phyloP scores from a whole-genome alignment of 2,888 invertebrate genomes.

The Abrostola tripartita region DNA sequence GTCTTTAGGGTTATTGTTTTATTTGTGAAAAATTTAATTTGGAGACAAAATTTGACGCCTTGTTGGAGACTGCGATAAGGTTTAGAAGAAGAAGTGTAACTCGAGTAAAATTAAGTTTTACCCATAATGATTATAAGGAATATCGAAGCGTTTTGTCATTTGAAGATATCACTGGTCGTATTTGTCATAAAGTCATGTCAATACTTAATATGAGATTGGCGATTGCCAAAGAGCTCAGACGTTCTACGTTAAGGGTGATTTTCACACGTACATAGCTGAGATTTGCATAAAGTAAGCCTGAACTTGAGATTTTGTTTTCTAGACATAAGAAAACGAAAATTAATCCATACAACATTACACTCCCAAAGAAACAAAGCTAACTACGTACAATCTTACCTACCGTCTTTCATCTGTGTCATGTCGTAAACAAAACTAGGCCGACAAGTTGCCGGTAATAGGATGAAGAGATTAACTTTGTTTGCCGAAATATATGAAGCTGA shows the following conservation, averaged over 20 bases:
- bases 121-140: too few relatives aligned
- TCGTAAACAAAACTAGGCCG: constrained; percentile 61
- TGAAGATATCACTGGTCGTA: too few relatives aligned
- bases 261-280: too few relatives aligned
- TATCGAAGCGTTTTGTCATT: too few relatives aligned
- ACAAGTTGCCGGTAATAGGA: constrained; percentile 64
- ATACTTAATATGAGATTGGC: too few relatives aligned
- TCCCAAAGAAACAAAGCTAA: background rate
- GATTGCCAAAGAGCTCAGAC: too few relatives aligned
- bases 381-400: constrained; percentile 6
- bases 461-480: constrained; percentile 68
- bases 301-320: too few relatives aligned
- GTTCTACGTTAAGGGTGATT: too few relatives aligned
- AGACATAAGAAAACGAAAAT: too few relatives aligned
- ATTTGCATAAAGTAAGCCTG: too few relatives aligned
- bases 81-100: background rate
- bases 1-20: constrained; percentile 17
- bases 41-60: background rate
- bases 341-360: too few relatives aligned
- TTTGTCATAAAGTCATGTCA: too few relatives aligned
- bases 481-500: constrained; percentile 60
- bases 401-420: constrained; percentile 13
- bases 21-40: constrained; percentile 36
- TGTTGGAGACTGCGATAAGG: background rate
- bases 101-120: background rate